phyloP scores from a whole-genome alignment of 2,113 vertebrate genomes.

The Apodemus speciosus region DNA sequence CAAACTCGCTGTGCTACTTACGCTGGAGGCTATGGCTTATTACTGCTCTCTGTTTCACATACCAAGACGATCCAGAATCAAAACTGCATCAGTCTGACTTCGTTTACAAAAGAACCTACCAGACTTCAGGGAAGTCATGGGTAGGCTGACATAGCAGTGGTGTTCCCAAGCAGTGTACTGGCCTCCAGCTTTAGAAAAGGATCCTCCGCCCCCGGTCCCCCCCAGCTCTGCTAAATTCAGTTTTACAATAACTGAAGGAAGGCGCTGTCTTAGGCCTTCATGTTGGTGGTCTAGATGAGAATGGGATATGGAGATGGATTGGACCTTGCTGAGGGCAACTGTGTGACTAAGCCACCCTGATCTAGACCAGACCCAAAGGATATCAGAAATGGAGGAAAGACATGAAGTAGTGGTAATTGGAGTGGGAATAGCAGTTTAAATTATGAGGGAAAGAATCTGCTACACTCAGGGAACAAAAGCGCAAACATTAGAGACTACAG shows the following conservation, averaged over 20 bases:
- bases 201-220: not conserved
- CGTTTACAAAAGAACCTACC: not conserved
- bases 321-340: not conserved
- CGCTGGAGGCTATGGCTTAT: not conserved
- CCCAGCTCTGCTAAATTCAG: not conserved
- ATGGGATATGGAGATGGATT: not conserved
- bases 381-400: constrained; percentile 9
- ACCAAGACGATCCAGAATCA: not conserved
- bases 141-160: not conserved
- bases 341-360: not conserved
- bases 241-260: not conserved
- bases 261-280: not conserved
- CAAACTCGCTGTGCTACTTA: not conserved
- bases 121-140: not conserved
- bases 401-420: not conserved
- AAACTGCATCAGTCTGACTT: constrained; percentile 29
- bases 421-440: not conserved
- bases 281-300: not conserved
- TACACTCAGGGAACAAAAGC: constrained; percentile 2
- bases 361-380: constrained; percentile 22
- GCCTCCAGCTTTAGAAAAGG: not conserved
- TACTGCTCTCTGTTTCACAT: not conserved
- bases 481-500: not conserved
- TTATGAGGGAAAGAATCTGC: not conserved
- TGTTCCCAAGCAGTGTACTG: not conserved